phyloP scores from a whole-genome alignment of 1,140 invertebrate species.

The Nylanderia fulva region DNA sequence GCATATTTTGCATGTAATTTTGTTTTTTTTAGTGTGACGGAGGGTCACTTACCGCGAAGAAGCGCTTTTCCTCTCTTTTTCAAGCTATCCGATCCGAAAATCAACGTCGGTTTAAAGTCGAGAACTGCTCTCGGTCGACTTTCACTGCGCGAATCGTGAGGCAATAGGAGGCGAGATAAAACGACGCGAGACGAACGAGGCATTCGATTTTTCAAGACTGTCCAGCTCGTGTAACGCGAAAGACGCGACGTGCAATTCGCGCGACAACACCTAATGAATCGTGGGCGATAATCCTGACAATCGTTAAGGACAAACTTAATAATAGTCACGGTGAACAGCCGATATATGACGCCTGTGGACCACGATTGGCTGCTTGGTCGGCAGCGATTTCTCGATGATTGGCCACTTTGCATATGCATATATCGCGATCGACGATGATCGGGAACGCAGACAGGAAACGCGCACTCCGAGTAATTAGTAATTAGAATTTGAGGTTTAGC shows the following conservation, averaged over 20 bases:
- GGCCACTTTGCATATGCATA: slow-evolving; percentile 60
- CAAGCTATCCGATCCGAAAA: slow-evolving; percentile 21
- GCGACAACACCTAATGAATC: slow-evolving; percentile 53
- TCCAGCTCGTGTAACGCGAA: background rate
- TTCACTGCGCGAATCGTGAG: slow-evolving; percentile 21
- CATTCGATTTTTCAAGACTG: slow-evolving; percentile 23
- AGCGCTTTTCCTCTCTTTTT: background rate
- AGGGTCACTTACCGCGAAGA: slow-evolving; percentile 21
- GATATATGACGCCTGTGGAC: slow-evolving; percentile 45
- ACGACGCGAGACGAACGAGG: background rate
- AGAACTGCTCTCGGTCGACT: slow-evolving; percentile 7
- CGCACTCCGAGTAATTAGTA: background rate
- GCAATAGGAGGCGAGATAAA: background rate
- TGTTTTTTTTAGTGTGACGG: too few species aligned
- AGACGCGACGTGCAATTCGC: slow-evolving; percentile 51
- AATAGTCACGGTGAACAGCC: slow-evolving; percentile 71
- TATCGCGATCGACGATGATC: slow-evolving; percentile 20
- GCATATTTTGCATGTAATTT: too few species aligned
- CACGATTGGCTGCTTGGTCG: slow-evolving; percentile 48
- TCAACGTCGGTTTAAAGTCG: slow-evolving; percentile 5
- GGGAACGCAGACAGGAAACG: background rate
- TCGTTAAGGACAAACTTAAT: slow-evolving; percentile 79
- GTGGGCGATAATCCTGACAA: slow-evolving; percentile 65
- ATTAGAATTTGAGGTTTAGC: background rate
- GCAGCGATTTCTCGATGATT: slow-evolving; percentile 57